Conservation (phyloP, 1,140 invertebrate species). For the Ruditapes philippinarum region DNA sequence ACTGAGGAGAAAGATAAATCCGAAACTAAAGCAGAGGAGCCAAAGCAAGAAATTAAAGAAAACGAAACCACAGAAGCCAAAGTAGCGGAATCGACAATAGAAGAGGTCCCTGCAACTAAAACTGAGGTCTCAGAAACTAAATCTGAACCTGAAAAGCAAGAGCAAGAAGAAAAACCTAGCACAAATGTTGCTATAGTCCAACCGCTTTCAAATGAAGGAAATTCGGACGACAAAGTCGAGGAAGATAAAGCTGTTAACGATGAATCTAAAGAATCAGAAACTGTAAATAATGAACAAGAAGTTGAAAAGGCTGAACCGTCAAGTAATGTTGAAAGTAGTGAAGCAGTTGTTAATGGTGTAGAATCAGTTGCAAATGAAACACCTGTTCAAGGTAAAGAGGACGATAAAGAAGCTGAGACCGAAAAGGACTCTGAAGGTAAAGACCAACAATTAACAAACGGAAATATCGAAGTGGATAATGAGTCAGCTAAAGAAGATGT, state of each 20-base stretch:
- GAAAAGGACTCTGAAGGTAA: neutral
- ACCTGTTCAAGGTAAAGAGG: neutral
- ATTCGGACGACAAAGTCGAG: neutral
- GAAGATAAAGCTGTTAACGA: neutral
- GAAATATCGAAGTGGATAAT: neutral
- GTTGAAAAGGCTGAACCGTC: neutral
- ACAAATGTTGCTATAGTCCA: slow-evolving; percentile 9
- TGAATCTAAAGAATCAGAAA: slow-evolving; percentile 31
- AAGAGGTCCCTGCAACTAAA: slow-evolving; percentile 4
- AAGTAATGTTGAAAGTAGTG: neutral
- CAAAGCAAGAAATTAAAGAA: neutral
- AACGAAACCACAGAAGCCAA: neutral
- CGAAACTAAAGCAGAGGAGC: neutral
- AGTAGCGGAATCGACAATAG: neutral
- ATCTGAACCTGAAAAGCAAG: slow-evolving; percentile 13
- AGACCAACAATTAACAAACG: neutral
- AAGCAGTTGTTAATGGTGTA: neutral
- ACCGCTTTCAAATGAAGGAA: slow-evolving; percentile 7
- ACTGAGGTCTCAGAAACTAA: slow-evolving; percentile 13
- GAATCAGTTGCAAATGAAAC: slow-evolving; percentile 15
- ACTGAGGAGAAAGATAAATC: neutral
- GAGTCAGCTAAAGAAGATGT: neutral
- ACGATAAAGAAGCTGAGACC: neutral
- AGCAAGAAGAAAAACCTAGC: neutral
- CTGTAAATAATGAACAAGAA: neutral